Evolutionary conservation across 2,113 vertebrate genomes (phyloP).

Genomic region (Pluvialis apricaria): DNA sequence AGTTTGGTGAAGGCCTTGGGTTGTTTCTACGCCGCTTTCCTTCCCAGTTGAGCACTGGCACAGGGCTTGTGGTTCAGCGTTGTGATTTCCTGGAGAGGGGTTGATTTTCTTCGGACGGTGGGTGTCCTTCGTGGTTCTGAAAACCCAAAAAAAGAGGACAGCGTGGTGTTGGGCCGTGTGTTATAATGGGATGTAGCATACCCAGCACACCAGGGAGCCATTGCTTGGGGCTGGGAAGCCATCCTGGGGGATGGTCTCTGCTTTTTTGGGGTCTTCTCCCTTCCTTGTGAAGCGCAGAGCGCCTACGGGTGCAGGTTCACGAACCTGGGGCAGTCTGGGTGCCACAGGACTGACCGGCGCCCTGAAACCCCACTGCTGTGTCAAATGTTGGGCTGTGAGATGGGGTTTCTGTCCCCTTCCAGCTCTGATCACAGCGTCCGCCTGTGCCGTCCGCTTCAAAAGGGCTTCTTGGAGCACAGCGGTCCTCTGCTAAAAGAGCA

Average conservation of each 20-base stretch:
- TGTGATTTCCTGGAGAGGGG: neutral
- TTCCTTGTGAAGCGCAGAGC: neutral
- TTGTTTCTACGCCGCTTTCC: fast-evolving
- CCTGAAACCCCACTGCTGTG: fast-evolving
- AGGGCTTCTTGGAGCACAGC: neutral
- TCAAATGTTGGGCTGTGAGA: fast-evolving
- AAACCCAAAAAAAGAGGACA: fast-evolving
- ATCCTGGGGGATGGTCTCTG: fast-evolving
- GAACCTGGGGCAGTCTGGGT: neutral
- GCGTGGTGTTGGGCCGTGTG: fast-evolving
- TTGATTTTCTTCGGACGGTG: fast-evolving
- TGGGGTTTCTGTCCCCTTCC: neutral
- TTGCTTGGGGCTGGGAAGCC: neutral
- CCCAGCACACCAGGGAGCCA: fast-evolving
- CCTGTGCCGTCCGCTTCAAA: fast-evolving
- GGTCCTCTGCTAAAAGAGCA: neutral
- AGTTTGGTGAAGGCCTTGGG: fast-evolving
- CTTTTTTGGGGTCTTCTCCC: neutral
- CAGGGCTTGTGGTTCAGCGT: neutral
- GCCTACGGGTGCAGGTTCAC: fast-evolving
- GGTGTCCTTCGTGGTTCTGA: fast-evolving
- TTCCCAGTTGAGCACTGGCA: fast-evolving
- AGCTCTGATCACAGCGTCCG: neutral
- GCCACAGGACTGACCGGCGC: neutral
- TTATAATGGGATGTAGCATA: fast-evolving